Evolutionary conservation across 2,797 vertebrate genomes (phyloP).

Genomic region (Trachops cirrhosus): DNA sequence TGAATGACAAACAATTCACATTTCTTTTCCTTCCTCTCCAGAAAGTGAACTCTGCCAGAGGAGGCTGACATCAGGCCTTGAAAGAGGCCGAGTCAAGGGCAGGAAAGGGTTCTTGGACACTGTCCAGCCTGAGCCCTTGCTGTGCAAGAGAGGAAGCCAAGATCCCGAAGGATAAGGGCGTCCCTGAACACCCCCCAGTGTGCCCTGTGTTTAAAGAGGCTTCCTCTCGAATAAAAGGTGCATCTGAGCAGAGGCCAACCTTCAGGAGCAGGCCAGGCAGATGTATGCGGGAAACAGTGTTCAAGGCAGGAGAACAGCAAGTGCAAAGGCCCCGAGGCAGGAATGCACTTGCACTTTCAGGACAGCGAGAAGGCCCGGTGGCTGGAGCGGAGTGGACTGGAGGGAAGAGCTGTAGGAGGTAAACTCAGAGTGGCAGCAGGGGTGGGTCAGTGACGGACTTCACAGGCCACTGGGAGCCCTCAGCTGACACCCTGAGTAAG

Average conservation of each 20-base stretch:
- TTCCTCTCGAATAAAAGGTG: background rate
- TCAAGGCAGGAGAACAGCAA: background rate
- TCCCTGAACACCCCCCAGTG: background rate
- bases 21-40: background rate
- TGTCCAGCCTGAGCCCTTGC: fast-evolving
- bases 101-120: background rate
- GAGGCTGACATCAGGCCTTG: background rate
- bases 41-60: background rate
- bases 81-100: background rate
- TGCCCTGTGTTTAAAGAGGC: background rate
- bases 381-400: background rate
- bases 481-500: background rate
- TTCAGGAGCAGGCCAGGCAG: background rate
- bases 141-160: background rate
- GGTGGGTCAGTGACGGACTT: background rate
- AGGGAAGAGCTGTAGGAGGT: background rate
- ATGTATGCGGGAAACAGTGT: background rate
- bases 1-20: background rate
- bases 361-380: background rate
- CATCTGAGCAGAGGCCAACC: background rate
- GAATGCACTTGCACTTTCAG: no score
- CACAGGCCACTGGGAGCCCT: background rate
- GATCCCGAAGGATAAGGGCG: background rate
- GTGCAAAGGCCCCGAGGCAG: background rate
- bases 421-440: background rate